Conservation (phyloP, 2,797 vertebrate genomes). For the Kryptolebias ocellatus region DNA sequence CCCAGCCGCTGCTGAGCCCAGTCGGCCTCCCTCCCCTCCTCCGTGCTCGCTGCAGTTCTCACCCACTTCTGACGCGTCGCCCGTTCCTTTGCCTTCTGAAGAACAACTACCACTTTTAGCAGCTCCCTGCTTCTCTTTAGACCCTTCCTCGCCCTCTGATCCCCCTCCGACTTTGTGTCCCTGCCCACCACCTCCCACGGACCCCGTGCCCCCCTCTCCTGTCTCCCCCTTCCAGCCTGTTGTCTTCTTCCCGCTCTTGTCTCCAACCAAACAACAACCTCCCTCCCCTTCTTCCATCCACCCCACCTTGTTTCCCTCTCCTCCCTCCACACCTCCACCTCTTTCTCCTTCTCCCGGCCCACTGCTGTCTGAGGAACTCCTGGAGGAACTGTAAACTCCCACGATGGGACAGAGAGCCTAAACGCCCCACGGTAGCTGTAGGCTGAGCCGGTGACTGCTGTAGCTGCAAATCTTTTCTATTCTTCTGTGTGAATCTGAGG, state of each 20-base stretch:
- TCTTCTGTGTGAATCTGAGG: constrained; percentile 7
- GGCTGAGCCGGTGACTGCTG: constrained; percentile 61
- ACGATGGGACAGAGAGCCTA: background rate
- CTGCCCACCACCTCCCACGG: constrained; percentile 24
- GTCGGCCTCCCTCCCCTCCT: constrained; percentile 12
- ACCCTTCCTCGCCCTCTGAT: constrained; percentile 15
- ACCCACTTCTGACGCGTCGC: constrained; percentile 19
- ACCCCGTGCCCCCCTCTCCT: background rate
- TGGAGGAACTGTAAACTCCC: constrained; percentile 37
- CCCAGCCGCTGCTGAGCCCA: background rate
- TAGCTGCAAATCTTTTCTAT: constrained; percentile 5
- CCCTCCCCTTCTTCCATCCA: constrained; percentile 47
- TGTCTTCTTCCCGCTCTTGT: constrained; percentile 44
- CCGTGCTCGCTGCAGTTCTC: constrained; percentile 26
- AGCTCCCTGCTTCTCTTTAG: constrained; percentile 9
- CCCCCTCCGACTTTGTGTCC: constrained; percentile 25
- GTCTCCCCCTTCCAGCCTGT: constrained; percentile 28
- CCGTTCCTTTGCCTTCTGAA: constrained; percentile 29
- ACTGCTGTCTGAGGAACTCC: constrained; percentile 66
- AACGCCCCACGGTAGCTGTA: constrained; percentile 40
- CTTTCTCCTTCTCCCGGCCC: constrained; percentile 29
- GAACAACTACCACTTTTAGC: constrained; percentile 7
- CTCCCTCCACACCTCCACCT: constrained; percentile 65
- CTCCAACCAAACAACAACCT: constrained; percentile 43
- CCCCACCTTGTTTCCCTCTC: constrained; percentile 67